Evolutionary conservation across 2,797 vertebrate genomes (phyloP).

Genomic region (Tenualosa thibaudeaui): DNA sequence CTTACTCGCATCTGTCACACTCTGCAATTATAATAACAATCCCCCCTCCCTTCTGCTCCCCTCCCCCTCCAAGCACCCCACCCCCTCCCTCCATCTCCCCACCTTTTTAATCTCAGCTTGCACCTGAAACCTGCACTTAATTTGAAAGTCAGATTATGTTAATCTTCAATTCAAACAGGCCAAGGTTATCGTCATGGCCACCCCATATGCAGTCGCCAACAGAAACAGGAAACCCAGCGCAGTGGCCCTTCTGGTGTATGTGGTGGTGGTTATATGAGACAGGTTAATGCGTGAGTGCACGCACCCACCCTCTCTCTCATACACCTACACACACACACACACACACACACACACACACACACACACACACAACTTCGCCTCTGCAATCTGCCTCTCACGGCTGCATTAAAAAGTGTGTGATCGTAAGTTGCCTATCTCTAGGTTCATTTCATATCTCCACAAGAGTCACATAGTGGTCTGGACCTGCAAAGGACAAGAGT

Average conservation of each 20-base stretch:
- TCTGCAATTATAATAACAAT: conserved; percentile 38
- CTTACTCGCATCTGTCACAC: conserved; percentile 26
- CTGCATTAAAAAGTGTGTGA: neutral
- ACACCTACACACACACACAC: neutral
- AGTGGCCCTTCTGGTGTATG: conserved; percentile 23
- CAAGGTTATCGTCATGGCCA: conserved; percentile 31
- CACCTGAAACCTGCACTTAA: conserved; percentile 59
- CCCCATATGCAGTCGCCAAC: neutral
- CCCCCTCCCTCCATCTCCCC: neutral
- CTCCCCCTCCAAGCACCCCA: neutral
- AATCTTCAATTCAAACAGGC: conserved; percentile 58
- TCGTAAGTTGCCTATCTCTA: neutral
- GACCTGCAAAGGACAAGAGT: neutral
- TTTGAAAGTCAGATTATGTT: conserved; percentile 66
- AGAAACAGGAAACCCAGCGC: neutral
- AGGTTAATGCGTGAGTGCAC: neutral
- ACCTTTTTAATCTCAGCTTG: conserved; percentile 60
- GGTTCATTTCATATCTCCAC: neutral
- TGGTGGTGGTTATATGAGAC: conserved; percentile 5
- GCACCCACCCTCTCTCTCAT: neutral
- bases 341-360: neutral
- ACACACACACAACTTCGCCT: neutral
- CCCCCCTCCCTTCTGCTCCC: neutral
- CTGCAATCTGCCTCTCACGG: neutral
- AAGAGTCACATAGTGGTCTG: neutral